Percentiles rank a stretch among this genome's conserved stretches.
phyloP scores from a whole-genome alignment of 2,797 vertebrate species.

The Lindbergichthys nudifrons region DNA sequence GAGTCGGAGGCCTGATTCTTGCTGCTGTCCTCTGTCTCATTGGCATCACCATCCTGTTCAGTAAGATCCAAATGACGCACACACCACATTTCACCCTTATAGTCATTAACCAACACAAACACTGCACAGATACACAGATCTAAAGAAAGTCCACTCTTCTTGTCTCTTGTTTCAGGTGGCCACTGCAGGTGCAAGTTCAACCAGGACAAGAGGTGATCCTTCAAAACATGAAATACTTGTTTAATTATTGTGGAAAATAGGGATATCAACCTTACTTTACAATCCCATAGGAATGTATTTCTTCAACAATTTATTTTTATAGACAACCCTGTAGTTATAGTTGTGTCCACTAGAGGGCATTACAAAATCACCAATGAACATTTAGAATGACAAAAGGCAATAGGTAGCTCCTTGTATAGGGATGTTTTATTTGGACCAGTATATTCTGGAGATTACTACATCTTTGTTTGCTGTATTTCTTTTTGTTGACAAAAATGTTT shows the following conservation, averaged over 20 bases:
- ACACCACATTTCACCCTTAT: not conserved
- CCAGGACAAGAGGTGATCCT: conserved; percentile 84
- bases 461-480: too few relatives aligned
- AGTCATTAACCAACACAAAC: not conserved
- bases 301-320: too few relatives aligned
- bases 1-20: conserved; percentile 86
- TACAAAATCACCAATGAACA: not conserved
- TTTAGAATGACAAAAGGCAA: not conserved
- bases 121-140: not conserved
- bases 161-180: conserved; percentile 77
- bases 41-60: conserved; percentile 88
- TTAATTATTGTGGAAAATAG: not conserved
- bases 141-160: not conserved
- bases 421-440: too few relatives aligned
- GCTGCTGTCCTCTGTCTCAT: conserved; percentile 88
- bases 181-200: conserved; percentile 89
- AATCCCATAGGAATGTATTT: not conserved
- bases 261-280: not conserved
- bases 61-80: conserved; percentile 74
- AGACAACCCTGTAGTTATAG: not conserved
- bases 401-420: too few relatives aligned
- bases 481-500: too few relatives aligned
- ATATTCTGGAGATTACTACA: too few relatives aligned
- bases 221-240: not conserved
- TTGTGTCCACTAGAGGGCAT: not conserved